phyloP scores from a whole-genome alignment of 2,797 vertebrate genomes.

The Vireo griseus region DNA sequence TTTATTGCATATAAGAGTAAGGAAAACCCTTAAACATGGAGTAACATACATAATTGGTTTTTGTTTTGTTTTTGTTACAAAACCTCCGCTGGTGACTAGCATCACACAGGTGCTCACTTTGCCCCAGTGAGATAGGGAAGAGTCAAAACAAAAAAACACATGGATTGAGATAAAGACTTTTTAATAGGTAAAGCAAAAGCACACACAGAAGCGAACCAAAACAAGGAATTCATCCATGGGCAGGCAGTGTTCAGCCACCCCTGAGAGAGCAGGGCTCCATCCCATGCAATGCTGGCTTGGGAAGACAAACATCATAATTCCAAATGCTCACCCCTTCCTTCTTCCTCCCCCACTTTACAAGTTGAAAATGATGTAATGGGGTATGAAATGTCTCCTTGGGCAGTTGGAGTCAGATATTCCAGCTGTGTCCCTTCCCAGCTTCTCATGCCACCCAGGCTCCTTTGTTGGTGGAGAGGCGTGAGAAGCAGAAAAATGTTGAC shows the following conservation, averaged over 20 bases:
- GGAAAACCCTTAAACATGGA: background rate
- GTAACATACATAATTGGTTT: background rate
- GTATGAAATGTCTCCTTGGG: background rate
- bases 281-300: background rate
- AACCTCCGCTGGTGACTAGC: background rate
- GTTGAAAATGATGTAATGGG: background rate
- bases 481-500: background rate
- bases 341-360: background rate
- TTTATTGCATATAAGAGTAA: background rate
- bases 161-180: background rate
- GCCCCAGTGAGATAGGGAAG: background rate
- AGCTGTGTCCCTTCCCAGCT: background rate
- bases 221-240: background rate
- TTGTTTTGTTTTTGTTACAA: too few relatives aligned
- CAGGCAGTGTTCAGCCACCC: background rate
- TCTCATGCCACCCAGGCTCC: background rate
- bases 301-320: background rate
- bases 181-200: background rate
- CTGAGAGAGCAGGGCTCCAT: background rate
- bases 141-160: background rate
- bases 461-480: background rate
- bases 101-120: background rate
- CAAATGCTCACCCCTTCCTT: fast-evolving
- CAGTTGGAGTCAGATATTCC: background rate
- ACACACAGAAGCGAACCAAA: background rate